Conservation (phyloP, 2,113 vertebrate genomes). For the Holacanthus passer region DNA sequence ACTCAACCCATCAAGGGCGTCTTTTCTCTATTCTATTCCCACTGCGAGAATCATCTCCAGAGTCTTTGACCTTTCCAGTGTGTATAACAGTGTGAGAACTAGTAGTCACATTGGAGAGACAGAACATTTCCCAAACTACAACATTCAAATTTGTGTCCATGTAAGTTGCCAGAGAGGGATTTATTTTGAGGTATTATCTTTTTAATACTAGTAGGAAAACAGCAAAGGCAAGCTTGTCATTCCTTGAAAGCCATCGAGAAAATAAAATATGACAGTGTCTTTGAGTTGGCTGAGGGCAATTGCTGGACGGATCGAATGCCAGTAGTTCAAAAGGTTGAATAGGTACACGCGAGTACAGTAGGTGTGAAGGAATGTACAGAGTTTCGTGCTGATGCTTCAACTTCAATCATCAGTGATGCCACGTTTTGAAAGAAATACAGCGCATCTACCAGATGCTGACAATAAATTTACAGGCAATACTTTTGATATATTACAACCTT, state of each 20-base stretch:
- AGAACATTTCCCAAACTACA: conserved; percentile 5
- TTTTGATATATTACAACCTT: conserved; percentile 29
- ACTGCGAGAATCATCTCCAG: conserved; percentile 47
- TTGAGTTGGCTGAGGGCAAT: not conserved
- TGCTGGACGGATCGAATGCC: not conserved
- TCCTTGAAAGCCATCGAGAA: not conserved
- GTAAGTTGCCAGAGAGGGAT: conserved; percentile 15
- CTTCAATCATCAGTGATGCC: conserved; percentile 30
- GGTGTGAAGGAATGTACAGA: conserved; percentile 52
- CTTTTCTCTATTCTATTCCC: conserved; percentile 62
- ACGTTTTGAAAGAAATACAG: conserved; percentile 25
- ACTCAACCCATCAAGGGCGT: conserved; percentile 59
- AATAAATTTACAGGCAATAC: not conserved
- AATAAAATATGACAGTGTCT: conserved; percentile 7
- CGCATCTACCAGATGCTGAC: conserved; percentile 42
- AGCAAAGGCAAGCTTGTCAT: not conserved
- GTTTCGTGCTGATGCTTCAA: not conserved
- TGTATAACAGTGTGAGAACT: conserved; percentile 5
- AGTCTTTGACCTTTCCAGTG: conserved; percentile 30
- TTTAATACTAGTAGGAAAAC: not conserved
- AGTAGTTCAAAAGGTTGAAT: conserved; percentile 37
- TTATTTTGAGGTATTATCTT: not conserved
- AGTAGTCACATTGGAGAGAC: not conserved
- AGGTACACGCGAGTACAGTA: conserved; percentile 11
- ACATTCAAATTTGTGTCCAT: not conserved